Evolutionary conservation across 2,797 vertebrate species (phyloP).

Genomic region (Poecilia gillii): DNA sequence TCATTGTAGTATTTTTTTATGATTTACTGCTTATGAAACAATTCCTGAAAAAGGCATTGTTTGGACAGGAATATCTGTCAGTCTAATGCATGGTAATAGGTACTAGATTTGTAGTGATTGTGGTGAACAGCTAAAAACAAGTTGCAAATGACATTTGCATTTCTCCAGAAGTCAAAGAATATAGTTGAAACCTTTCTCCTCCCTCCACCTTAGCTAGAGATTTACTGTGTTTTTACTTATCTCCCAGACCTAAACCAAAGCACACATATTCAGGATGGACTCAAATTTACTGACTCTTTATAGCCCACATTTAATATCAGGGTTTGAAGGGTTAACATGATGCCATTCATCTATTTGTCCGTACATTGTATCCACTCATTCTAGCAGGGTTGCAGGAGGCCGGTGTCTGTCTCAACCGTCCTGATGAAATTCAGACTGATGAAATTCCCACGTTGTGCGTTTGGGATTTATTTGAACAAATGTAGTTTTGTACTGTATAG

Average conservation of each 20-base stretch:
- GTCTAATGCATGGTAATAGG: neutral
- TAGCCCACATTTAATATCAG: neutral
- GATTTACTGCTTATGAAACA: neutral
- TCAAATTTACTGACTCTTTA: neutral
- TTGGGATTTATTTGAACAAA: conserved; percentile 26
- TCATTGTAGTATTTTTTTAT: neutral
- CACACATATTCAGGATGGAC: neutral
- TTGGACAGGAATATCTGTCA: neutral
- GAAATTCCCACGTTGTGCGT: neutral
- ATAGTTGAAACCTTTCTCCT: neutral
- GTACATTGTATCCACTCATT: neutral
- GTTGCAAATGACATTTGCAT: neutral
- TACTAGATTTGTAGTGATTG: neutral
- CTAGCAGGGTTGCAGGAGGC: neutral
- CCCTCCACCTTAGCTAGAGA: neutral
- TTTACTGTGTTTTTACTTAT: neutral
- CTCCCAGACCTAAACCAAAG: neutral
- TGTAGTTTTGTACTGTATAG: conserved; percentile 38
- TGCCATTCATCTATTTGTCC: neutral
- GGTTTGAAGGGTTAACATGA: neutral
- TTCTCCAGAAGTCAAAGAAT: neutral
- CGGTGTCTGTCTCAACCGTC: neutral
- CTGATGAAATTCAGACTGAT: neutral
- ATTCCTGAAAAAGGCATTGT: neutral
- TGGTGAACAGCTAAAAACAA: neutral